Evolutionary conservation across 2,797 vertebrate genomes (phyloP).

Genomic region (Poecilia velifera): DNA sequence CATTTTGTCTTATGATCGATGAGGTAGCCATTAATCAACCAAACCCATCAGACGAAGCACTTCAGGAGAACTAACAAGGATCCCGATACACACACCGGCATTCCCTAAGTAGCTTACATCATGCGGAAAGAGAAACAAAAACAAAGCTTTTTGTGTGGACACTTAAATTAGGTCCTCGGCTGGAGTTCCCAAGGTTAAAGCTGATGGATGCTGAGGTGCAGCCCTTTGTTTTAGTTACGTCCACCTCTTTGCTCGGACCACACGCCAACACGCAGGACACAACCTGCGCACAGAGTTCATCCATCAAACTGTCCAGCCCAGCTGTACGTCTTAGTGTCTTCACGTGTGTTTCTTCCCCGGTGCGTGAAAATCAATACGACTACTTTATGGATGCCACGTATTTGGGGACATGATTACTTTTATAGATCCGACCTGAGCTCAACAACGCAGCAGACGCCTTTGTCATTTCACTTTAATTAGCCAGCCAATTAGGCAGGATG

Average conservation of each 20-base stretch:
- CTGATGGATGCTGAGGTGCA: conserved; percentile 6
- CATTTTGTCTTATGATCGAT: conserved; percentile 62
- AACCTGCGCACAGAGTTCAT: conserved; percentile 27
- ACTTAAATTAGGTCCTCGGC: conserved; percentile 13
- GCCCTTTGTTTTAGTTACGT: neutral
- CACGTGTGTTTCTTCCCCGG: conserved; percentile 32
- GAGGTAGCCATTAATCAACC: conserved; percentile 73
- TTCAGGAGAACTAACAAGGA: conserved; percentile 53
- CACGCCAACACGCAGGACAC: conserved; percentile 6
- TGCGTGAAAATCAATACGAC: conserved; percentile 58
- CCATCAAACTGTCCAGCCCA: conserved; percentile 32
- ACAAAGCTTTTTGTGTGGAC: neutral
- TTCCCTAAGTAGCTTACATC: conserved; percentile 31
- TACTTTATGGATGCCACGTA: conserved; percentile 49
- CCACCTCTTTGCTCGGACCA: neutral
- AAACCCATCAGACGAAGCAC: conserved; percentile 70
- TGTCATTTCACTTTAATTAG: conserved; percentile 75
- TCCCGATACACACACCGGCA: conserved; percentile 45
- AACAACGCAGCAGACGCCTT: conserved; percentile 40
- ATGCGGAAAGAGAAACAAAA: neutral
- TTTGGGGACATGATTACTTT: conserved; percentile 68
- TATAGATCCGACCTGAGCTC: conserved; percentile 60
- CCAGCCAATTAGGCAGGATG: conserved; percentile 70
- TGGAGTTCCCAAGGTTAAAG: conserved; percentile 28
- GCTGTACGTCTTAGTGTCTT: conserved; percentile 10